Conservation (phyloP, 1,140 invertebrate species). For the Solen grandis region DNA sequence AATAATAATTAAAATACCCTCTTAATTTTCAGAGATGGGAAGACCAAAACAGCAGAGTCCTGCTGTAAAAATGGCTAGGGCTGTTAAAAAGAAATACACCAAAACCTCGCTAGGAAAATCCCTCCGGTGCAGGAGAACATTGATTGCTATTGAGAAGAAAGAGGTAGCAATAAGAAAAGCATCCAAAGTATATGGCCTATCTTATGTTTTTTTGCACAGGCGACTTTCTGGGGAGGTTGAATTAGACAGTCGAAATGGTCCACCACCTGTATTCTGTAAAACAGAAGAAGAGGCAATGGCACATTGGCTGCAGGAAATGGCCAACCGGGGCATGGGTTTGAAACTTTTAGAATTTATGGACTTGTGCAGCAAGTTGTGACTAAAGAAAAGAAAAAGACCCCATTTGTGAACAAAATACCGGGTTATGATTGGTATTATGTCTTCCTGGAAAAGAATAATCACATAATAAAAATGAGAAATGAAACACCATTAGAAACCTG, state of each 20-base stretch:
- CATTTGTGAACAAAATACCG: conserved; percentile 5
- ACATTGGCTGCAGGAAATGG: conserved; percentile 23
- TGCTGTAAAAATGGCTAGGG: background rate
- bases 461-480: conserved; percentile 7
- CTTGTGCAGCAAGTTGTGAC: background rate
- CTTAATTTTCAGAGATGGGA: too few species aligned
- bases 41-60: too few species aligned
- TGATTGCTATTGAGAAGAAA: background rate
- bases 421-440: background rate
- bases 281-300: conserved; percentile 20
- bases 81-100: background rate
- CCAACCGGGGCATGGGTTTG: conserved; percentile 30
- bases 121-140: background rate
- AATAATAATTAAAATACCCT: too few species aligned
- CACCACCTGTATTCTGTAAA: conserved; percentile 10
- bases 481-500: conserved; percentile 27
- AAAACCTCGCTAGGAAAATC: background rate
- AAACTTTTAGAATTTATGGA: conserved; percentile 16
- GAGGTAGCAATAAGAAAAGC: conserved; percentile 27
- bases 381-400: conserved; percentile 16
- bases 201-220: conserved; percentile 23
- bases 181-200: conserved; percentile 4
- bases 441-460: conserved; percentile 22
- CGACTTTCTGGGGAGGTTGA: conserved; percentile 2
- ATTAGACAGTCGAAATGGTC: conserved; percentile 20